Base-by-base conservation (phyloP, 2,888 invertebrate species). In the Drosophila paramelanica region DNA sequence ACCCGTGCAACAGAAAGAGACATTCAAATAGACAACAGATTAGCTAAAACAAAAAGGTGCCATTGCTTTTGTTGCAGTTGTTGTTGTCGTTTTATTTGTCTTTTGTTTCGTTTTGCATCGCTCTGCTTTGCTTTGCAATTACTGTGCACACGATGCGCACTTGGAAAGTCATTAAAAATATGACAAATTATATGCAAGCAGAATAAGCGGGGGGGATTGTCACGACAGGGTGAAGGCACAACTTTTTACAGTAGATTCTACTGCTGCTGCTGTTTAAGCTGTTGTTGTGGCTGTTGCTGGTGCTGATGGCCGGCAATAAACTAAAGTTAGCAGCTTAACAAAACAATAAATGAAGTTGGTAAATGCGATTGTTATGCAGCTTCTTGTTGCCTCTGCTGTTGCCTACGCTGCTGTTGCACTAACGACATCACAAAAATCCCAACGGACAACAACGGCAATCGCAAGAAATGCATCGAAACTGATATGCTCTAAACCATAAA, bases 261-360 rank as follows among this genome's bases (percentile, higher is more conserved):
- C 36, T 65, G 58, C 45, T 62, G 49, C 39, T 51, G 45, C 47
- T 60, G 59, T 45, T 58, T 74, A 49, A 66, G 72, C 62, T 55
- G 67, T 14, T 46, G 46, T 43, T 31, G 42, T 20, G 60, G 56
- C 47, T 65, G 55, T 41, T 27, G 53, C 59, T 60, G 66, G 46
- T 66, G 78, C 61, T 78, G 81, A 80, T 76, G 81, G 70, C 64
- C 67, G 70, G 80, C 86, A 82, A 82, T 88, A 85, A 88, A 85
- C 82, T 79, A 82, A 88, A 85, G 85, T 85, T 85, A 85, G 86
- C 86, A 85, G 86, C 88, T 85, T 85, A 85, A 85, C 85, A 88
- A 88, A 85, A 85, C 88, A 85, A 85, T 85, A 88, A 88, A 85
- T 88, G 88, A 88, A 85, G 86, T 84, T 85, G 79, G 82, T 71